Percentiles rank a stretch among this genome's conserved stretches.
Conservation (phyloP, 1,140 invertebrate species). For the Euura saliciscinereae region DNA sequence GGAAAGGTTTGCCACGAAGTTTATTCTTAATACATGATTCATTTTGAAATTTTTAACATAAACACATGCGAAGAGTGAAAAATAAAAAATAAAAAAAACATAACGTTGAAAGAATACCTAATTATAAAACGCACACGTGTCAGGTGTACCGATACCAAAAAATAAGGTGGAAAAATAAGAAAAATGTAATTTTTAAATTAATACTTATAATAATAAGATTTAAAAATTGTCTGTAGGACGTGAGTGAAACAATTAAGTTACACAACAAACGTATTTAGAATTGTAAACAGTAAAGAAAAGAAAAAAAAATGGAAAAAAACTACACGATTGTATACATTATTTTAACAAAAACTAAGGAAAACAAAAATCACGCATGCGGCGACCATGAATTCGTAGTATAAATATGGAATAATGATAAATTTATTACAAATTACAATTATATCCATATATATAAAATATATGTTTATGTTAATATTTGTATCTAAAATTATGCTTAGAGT, state of each 20-base stretch:
- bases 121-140: slow-evolving; percentile 22
- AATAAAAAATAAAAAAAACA: slow-evolving; percentile 23
- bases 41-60: too few species aligned
- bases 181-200: slow-evolving; percentile 21
- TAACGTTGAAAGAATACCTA: slow-evolving; percentile 50
- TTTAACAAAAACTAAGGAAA: not conserved
- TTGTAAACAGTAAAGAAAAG: slow-evolving; percentile 12
- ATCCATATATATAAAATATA: not conserved
- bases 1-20: not conserved
- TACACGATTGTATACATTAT: too few species aligned
- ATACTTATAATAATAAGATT: slow-evolving; percentile 31
- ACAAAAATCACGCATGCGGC: too few species aligned
- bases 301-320: too few species aligned
- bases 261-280: slow-evolving; percentile 36
- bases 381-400: too few species aligned
- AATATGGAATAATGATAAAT: too few species aligned
- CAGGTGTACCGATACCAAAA: slow-evolving; percentile 33
- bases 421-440: too few species aligned
- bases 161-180: slow-evolving; percentile 2
- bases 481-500: not conserved
- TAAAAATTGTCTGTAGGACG: slow-evolving; percentile 24
- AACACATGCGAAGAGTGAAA: not conserved
- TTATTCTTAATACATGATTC: slow-evolving; percentile 2
- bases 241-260: slow-evolving; percentile 28
- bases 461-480: not conserved